phyloP scores from a whole-genome alignment of 2,797 vertebrate species.

The Todus mexicanus region DNA sequence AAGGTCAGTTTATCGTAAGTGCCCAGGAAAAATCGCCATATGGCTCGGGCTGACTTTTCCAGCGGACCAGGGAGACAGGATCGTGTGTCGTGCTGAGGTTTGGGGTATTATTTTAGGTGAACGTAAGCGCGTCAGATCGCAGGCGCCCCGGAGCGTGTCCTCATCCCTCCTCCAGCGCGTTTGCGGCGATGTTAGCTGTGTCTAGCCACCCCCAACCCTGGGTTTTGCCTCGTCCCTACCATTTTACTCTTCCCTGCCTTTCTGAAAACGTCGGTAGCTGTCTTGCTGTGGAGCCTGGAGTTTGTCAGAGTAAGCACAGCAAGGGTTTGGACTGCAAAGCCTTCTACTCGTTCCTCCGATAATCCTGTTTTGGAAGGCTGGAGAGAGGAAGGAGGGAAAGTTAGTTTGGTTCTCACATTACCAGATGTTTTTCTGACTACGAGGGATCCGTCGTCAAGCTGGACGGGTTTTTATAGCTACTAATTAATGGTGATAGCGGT shows the following conservation, averaged over 20 bases:
- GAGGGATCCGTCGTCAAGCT: background rate
- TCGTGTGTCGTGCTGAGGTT: background rate
- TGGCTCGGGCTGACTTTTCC: slow-evolving; percentile 31
- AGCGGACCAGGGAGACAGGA: background rate
- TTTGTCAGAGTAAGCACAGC: background rate
- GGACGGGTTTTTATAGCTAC: background rate
- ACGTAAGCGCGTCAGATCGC: background rate
- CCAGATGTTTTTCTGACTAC: background rate
- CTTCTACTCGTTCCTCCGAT: background rate
- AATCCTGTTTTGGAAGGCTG: background rate
- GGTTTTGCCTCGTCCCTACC: background rate
- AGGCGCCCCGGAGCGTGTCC: background rate
- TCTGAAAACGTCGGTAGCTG: background rate
- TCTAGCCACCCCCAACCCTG: background rate
- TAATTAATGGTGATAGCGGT: background rate
- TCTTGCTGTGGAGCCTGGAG: background rate
- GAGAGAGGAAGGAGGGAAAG: background rate
- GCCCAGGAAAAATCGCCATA: slow-evolving; percentile 44
- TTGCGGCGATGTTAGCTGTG: background rate
- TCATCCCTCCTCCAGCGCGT: background rate
- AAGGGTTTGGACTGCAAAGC: background rate
- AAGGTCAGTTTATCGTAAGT: slow-evolving; percentile 58
- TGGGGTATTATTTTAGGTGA: background rate
- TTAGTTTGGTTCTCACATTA: background rate
- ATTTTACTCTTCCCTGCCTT: background rate